A percentile compares a stretch with the other conserved stretches of the same genome.
phyloP scores from a whole-genome alignment of 1,140 invertebrate genomes.

The Carcinoscorpius rotundicauda region DNA sequence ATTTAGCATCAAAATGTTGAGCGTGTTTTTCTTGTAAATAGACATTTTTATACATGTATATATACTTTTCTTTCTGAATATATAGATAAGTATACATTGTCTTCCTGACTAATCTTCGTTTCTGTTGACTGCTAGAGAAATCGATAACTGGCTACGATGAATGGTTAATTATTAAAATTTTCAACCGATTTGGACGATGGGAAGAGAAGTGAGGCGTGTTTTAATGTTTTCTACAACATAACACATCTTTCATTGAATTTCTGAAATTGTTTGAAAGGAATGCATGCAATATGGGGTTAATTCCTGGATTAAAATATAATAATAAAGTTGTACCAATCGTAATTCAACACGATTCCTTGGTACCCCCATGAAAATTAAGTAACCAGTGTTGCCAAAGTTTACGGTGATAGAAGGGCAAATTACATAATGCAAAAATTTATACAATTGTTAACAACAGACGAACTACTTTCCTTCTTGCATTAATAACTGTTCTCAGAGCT shows the following conservation, averaged over 20 bases:
- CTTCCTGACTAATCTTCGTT: no score
- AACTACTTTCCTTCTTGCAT: constrained; percentile 30
- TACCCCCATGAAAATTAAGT: constrained; percentile 46
- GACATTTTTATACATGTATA: no score
- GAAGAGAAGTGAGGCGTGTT: no score
- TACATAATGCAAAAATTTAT: constrained; percentile 66
- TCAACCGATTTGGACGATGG: no score
- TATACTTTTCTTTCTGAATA: no score
- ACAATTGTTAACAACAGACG: constrained; percentile 71
- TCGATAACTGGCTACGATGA: no score
- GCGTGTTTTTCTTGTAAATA: no score
- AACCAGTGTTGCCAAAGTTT: constrained; percentile 64
- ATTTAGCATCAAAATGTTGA: no score
- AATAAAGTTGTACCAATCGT: constrained; percentile 70
- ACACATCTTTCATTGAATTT: background rate
- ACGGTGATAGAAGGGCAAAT: constrained; percentile 66
- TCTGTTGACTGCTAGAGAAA: no score
- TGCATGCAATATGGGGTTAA: constrained; percentile 72
- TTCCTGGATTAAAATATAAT: constrained; percentile 68
- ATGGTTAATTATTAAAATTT: no score
- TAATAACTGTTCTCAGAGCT: no score
- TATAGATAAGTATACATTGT: no score
- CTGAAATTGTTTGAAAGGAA: constrained; percentile 55
- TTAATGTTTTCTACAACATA: background rate
- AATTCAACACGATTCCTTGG: constrained; percentile 54